Percentiles rank a stretch among this genome's conserved stretches.
Evolutionary conservation across 2,888 invertebrate genomes (phyloP).

Genomic region (Fabriciana adippe): DNA sequence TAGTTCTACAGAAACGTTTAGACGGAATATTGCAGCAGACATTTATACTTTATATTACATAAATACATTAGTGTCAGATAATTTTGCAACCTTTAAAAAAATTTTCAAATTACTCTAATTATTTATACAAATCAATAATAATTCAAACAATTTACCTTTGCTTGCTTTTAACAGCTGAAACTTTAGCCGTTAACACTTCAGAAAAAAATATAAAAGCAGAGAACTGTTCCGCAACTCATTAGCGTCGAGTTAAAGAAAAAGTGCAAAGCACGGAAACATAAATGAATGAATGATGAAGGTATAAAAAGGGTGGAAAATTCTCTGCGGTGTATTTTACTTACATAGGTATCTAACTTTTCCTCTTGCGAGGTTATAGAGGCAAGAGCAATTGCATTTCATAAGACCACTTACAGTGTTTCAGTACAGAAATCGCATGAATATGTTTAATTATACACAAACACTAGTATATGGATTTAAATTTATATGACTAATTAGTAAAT

Average conservation of each 20-base stretch:
- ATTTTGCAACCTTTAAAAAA: no score
- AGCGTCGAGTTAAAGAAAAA: constrained; percentile 38
- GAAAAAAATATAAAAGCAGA: constrained; percentile 28
- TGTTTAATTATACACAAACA: neutral
- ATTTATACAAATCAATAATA: no score
- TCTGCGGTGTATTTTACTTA: constrained; percentile 24
- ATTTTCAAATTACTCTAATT: no score
- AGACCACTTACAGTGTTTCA: constrained; percentile 18
- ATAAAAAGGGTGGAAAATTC: constrained; percentile 27
- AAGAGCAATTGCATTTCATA: constrained; percentile 30
- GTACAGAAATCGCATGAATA: constrained; percentile 1
- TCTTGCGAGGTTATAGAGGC: constrained; percentile 28
- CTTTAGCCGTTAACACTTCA: neutral
- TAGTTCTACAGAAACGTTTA: neutral
- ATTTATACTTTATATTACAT: no score
- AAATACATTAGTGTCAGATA: no score
- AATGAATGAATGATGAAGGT: constrained; percentile 31
- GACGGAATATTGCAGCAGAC: neutral
- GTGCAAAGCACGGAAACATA: constrained; percentile 35
- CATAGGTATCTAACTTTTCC: constrained; percentile 27
- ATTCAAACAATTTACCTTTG: no score
- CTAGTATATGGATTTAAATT: neutral
- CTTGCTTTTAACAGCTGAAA: no score
- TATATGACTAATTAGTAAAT: no score
- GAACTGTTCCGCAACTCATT: constrained; percentile 42